Conservation (phyloP, 2,113 vertebrate species). For the Xenopus laevis region DNA sequence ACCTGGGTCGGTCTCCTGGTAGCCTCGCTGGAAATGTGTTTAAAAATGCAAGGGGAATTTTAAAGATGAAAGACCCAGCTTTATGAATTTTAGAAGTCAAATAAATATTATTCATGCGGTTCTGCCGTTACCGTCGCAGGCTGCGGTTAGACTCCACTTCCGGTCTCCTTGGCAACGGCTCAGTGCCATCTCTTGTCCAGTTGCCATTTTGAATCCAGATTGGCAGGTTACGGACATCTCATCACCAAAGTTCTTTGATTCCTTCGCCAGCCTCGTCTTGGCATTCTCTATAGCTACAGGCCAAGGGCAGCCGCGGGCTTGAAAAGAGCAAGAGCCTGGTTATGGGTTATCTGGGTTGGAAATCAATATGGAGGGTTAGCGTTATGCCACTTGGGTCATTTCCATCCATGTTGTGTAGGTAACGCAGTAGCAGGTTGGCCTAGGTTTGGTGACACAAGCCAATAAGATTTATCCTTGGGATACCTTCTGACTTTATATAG, state of each 20-base stretch:
- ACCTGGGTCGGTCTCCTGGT: conserved; percentile 5
- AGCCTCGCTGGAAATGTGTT: conserved; percentile 9
- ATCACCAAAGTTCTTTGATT: conserved; percentile 41
- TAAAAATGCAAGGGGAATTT: conserved; percentile 22
- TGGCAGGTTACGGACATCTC: conserved; percentile 67
- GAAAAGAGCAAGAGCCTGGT: conserved; percentile 26
- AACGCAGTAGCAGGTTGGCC: too few species aligned
- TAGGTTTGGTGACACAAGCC: too few species aligned
- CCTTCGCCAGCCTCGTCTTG: conserved; percentile 12
- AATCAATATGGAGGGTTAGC: not conserved
- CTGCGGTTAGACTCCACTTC: conserved; percentile 73
- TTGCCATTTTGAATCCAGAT: conserved; percentile 61
- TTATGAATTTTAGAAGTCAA: conserved; percentile 9
- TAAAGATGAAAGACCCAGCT: not conserved
- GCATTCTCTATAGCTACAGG: conserved; percentile 55
- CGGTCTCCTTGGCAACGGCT: conserved; percentile 76
- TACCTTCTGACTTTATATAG: too few species aligned
- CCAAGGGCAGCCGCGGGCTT: conserved; percentile 74
- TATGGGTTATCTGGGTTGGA: not conserved
- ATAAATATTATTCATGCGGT: conserved; percentile 22
- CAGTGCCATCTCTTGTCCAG: conserved; percentile 57
- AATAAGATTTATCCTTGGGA: too few species aligned
- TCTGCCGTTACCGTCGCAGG: conserved; percentile 63
- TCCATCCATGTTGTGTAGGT: not conserved
- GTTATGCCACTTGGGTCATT: not conserved